These are phyloP conservation scores for Acromyrmex charruanus DNA, from an alignment of 1,140 invertebrate species.

Conservation along the genomic window DNA sequence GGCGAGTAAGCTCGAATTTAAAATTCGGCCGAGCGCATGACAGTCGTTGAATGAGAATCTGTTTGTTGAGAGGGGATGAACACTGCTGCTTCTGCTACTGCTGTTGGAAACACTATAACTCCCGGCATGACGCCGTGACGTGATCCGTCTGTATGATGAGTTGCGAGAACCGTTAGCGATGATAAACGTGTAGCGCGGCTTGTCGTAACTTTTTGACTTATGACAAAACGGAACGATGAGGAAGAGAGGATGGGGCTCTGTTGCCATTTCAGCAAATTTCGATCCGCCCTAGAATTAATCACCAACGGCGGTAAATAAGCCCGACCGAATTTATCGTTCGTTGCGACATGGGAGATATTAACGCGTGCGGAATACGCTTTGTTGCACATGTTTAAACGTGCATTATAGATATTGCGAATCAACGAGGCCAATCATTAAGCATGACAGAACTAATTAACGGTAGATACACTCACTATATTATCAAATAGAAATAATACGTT, in stretches of 20 bases:
- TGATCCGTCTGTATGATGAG: constrained; percentile 67
- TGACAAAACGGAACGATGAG: constrained; percentile 33
- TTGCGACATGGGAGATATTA: constrained; percentile 29
- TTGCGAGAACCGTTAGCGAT: constrained; percentile 59
- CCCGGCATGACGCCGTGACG: constrained; percentile 51
- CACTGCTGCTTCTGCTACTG: constrained; percentile 2
- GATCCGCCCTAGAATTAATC: constrained; percentile 53
- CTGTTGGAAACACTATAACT: constrained; percentile 45
- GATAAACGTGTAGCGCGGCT: constrained; percentile 58
- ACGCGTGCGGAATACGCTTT: constrained; percentile 37
- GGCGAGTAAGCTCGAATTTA: constrained; percentile 52
- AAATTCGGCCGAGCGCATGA: constrained; percentile 56
- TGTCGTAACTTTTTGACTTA: constrained; percentile 71
- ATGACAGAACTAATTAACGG: constrained; percentile 38
- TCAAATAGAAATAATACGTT: constrained; percentile 24
- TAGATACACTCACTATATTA: constrained; percentile 20
- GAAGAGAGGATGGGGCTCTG: not conserved
- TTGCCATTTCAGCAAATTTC: constrained; percentile 57
- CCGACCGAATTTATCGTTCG: constrained; percentile 38
- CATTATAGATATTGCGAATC: constrained; percentile 17
- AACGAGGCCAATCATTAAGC: constrained; percentile 33
- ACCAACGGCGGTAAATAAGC: constrained; percentile 51
- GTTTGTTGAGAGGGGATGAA: constrained; percentile 68
- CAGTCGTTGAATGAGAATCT: constrained; percentile 60
- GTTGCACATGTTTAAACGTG: constrained; percentile 33